Evolutionary conservation across 2,888 invertebrate genomes (phyloP).

Genomic region (Beris chalybata): DNA sequence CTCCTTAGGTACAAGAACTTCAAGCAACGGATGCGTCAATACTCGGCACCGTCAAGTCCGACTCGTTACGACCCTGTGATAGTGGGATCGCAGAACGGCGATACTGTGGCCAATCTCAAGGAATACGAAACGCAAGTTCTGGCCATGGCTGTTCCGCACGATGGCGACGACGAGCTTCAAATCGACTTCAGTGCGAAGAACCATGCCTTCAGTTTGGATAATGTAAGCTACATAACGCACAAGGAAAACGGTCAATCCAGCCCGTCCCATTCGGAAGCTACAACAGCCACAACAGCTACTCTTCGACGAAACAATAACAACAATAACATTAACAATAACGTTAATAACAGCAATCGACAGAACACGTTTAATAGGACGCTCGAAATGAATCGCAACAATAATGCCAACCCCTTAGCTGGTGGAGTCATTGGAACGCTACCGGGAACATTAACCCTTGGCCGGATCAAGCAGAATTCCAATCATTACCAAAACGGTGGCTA

Average conservation of each 20-base stretch:
- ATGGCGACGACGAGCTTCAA: slow-evolving; percentile 80
- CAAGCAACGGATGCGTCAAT: slow-evolving; percentile 80
- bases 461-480: slow-evolving; percentile 55
- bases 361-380: slow-evolving; percentile 55
- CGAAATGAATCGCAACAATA: slow-evolving; percentile 53
- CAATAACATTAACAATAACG: slow-evolving; percentile 34
- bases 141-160: slow-evolving; percentile 88
- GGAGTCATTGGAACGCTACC: slow-evolving; percentile 48
- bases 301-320: slow-evolving; percentile 51
- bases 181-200: slow-evolving; percentile 85
- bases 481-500: slow-evolving; percentile 56
- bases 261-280: slow-evolving; percentile 80
- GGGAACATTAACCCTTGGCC: slow-evolving; percentile 54
- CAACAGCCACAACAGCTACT: slow-evolving; percentile 75
- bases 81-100: slow-evolving; percentile 56
- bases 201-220: slow-evolving; percentile 85
- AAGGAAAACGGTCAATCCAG: slow-evolving; percentile 74
- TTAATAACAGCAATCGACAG: slow-evolving; percentile 51
- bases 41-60: slow-evolving; percentile 65
- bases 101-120: slow-evolving; percentile 68
- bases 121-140: slow-evolving; percentile 94
- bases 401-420: slow-evolving; percentile 52
- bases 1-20: slow-evolving; percentile 77
- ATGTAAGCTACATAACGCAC: slow-evolving; percentile 84
- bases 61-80: slow-evolving; percentile 71